Evolutionary conservation across 2,113 vertebrate species (phyloP), one percentile per base, ranked within the genome.

Genomic region (Oncorhynchus masou): DNA sequence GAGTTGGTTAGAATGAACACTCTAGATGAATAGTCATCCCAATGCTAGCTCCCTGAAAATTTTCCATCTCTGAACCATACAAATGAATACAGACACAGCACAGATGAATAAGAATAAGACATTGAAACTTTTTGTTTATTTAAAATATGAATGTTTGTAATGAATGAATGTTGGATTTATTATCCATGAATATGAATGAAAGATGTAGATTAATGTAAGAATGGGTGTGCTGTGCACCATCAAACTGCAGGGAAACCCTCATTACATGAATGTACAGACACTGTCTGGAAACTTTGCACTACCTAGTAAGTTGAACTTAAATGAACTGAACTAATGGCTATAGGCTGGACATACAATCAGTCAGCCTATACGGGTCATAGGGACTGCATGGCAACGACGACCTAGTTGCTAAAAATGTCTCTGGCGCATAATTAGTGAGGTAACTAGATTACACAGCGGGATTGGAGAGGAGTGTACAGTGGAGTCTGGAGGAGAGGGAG

Each of bases 381-480:
- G 73, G 71, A 75, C 60, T 6, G 31, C 29, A 62, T 67, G 13
- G 77, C 71, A 19, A 54, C 39, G 70, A 68, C 75, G 84, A 84
- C 88, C 86, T 74, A 86, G 59, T 88, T 79, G 15, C 88, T 91
- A 91, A 86, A 89, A 91, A 89, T 86, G 90, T 16, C 3, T 77
- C 70, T 85, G 73, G 68, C 74, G 81, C 79, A 85, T 91, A 87
- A 90, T 91, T 86, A 89, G 81, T 71, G 73, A 85, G 88, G 85
- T 88, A 86, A 90, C 83, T 74, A 54, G 81, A 88, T 88, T 87
- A 88, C 85, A 85, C 80, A 69, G 78, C 71, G 74, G 74, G 81
- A 89, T 85, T 84, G 73, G 79, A 84, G 73, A 82, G 81, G 79
- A 84, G 83, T 73, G 77, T 79, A 81, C 77, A 84, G 25, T 15